Evolutionary conservation across 2,113 vertebrate genomes (phyloP).

Genomic region (Sciurus niger): DNA sequence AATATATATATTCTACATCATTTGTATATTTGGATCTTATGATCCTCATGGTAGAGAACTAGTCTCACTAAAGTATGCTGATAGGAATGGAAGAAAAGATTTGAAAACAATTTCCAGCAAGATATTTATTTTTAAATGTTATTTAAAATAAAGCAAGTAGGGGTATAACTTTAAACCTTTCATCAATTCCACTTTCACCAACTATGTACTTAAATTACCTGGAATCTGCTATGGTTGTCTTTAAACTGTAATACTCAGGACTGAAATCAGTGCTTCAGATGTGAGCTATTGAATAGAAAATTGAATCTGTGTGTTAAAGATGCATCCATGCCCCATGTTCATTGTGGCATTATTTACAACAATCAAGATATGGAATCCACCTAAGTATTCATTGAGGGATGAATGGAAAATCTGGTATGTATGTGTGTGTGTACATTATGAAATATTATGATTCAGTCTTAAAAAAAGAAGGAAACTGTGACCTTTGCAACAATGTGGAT

Average conservation of each 20-base stretch:
- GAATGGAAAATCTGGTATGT: not conserved
- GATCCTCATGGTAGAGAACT: not conserved
- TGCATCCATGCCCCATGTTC: not conserved
- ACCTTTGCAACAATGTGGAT: not conserved
- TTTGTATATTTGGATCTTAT: slow-evolving; percentile 18
- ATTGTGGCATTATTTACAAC: not conserved
- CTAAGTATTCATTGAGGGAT: not conserved
- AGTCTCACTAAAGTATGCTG: not conserved
- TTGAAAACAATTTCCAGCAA: not conserved
- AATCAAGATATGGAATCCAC: not conserved
- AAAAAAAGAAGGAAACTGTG: not conserved
- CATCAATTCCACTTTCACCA: not conserved
- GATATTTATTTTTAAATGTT: not conserved
- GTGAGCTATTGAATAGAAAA: not conserved
- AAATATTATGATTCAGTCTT: not conserved
- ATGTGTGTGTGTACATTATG: not conserved
- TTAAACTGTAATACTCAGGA: not conserved
- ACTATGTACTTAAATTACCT: not conserved
- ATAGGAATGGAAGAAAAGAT: not conserved
- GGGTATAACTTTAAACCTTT: slow-evolving; percentile 31
- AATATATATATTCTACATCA: not conserved
- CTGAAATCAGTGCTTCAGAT: not conserved
- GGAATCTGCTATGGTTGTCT: not conserved
- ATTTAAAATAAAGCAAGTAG: slow-evolving; percentile 26
- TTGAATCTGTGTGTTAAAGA: not conserved